phyloP scores from a whole-genome alignment of 2,888 invertebrate species.

The Meiosimyza decipiens region DNA sequence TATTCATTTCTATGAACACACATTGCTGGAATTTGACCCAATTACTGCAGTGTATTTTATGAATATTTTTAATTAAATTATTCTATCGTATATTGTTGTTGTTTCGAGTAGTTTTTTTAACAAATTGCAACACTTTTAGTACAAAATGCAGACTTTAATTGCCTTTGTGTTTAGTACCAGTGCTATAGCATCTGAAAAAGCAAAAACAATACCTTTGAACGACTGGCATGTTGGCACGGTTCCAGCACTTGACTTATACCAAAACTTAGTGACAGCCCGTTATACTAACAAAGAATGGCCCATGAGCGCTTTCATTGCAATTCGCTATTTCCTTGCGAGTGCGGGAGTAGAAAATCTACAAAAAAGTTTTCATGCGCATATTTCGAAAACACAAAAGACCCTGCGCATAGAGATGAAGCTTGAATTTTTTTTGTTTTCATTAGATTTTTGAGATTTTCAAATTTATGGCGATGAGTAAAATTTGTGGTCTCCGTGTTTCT shows the following conservation, averaged over 20 bases:
- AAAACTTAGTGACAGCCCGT: no score
- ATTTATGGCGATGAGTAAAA: conserved; percentile 32
- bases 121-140: no score
- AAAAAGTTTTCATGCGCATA: conserved; percentile 35
- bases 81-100: no score
- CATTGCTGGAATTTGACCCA: no score
- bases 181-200: no score
- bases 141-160: no score
- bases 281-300: not conserved
- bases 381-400: conserved; percentile 20
- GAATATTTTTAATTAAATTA: no score
- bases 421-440: conserved; percentile 10
- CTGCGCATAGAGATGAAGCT: conserved; percentile 36
- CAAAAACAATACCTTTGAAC: not conserved
- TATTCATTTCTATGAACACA: no score
- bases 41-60: no score
- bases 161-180: no score
- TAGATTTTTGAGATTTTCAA: conserved; percentile 26
- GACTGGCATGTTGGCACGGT: conserved; percentile 24
- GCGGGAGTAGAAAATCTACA: conserved; percentile 12
- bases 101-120: no score
- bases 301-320: not conserved
- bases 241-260: conserved; percentile 24
- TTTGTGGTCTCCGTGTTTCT: conserved; percentile 3
- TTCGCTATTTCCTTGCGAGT: conserved; percentile 8